phyloP scores from a whole-genome alignment of 2,113 vertebrate species.

The Notarius quadriscutis region DNA sequence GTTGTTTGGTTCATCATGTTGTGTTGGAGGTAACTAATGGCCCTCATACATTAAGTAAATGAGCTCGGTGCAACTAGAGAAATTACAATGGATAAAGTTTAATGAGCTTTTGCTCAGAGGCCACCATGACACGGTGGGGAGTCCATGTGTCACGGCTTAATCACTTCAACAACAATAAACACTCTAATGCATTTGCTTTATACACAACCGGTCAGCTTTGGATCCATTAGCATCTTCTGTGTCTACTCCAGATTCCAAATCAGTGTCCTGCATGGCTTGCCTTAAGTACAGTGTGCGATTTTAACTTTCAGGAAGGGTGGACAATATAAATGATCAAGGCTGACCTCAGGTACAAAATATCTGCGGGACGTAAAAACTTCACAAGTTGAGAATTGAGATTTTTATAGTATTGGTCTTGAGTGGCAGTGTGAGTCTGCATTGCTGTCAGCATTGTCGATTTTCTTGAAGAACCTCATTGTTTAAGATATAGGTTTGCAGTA shows the following conservation, averaged over 20 bases:
- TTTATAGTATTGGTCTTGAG: neutral
- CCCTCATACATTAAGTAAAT: conserved; percentile 94
- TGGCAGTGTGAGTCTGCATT: neutral
- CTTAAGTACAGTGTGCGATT: neutral
- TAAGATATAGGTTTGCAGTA: too few species aligned
- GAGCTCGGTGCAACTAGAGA: conserved; percentile 80
- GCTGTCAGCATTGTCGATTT: neutral
- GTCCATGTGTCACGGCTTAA: conserved; percentile 84
- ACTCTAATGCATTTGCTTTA: conserved; percentile 51
- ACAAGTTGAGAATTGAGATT: neutral
- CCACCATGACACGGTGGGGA: conserved; percentile 73
- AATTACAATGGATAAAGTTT: conserved; percentile 87
- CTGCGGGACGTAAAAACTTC: neutral
- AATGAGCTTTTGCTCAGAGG: conserved; percentile 78
- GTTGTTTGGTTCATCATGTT: conserved; percentile 85
- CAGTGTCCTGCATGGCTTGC: neutral
- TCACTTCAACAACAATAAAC: conserved; percentile 65
- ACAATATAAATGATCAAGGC: neutral
- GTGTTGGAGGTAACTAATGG: conserved; percentile 85
- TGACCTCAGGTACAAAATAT: neutral
- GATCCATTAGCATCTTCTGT: conserved; percentile 20
- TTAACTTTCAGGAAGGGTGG: neutral
- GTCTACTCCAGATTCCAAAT: conserved; percentile 14
- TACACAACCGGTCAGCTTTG: conserved; percentile 31
- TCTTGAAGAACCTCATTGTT: neutral